These are phyloP conservation scores for Tetheella fluctuosa DNA, from an alignment of 2,888 invertebrate species.

Conservation along the genomic window DNA sequence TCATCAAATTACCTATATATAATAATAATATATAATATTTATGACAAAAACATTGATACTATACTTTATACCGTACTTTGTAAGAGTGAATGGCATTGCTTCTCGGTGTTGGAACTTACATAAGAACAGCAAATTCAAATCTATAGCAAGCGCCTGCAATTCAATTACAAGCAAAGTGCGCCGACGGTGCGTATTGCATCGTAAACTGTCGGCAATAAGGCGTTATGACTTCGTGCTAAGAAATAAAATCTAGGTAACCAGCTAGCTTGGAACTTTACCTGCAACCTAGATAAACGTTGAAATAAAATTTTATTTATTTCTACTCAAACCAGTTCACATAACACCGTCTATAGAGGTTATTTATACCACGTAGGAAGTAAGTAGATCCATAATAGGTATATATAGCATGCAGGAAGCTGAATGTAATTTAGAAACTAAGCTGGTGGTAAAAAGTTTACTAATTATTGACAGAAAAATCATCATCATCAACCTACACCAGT, in stretches of 20 bases:
- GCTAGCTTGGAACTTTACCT: slow-evolving; percentile 38
- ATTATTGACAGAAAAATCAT: no score
- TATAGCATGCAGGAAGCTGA: no score
- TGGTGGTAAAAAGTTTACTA: no score
- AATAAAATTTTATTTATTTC: background rate
- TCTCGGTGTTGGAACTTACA: slow-evolving; percentile 47
- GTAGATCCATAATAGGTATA: no score
- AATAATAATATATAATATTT: no score
- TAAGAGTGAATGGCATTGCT: slow-evolving; percentile 43
- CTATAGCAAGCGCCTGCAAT: slow-evolving; percentile 74
- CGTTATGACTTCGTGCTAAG: slow-evolving; percentile 62
- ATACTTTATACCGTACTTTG: slow-evolving; percentile 39
- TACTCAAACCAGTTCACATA: background rate
- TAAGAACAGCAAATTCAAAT: slow-evolving; percentile 57
- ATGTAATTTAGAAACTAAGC: no score
- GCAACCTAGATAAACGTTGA: slow-evolving; percentile 52
- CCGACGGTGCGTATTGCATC: slow-evolving; percentile 73
- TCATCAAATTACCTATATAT: no score
- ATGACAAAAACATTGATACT: background rate
- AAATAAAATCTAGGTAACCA: slow-evolving; percentile 55
- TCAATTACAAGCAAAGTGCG: slow-evolving; percentile 78
- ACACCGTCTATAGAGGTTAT: background rate
- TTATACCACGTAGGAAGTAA: background rate
- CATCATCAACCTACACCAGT: no score
- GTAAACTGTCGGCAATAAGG: slow-evolving; percentile 73